These are phyloP conservation scores for Zosterops hypoxanthus DNA, from an alignment of 2,113 vertebrate species.

Conservation along the genomic window DNA sequence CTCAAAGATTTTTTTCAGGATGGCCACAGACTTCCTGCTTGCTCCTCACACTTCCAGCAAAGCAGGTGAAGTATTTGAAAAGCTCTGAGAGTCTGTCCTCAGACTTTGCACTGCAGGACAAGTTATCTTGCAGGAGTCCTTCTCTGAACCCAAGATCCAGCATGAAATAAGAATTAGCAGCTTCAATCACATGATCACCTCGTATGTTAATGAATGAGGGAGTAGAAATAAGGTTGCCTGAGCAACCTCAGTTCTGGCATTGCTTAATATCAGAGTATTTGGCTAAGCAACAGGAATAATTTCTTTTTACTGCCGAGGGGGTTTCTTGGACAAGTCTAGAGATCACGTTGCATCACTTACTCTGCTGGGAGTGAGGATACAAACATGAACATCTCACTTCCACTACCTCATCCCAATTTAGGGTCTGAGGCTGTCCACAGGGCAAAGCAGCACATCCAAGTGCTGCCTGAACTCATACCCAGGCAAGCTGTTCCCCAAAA, in stretches of 20 bases:
- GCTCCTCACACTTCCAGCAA: not conserved
- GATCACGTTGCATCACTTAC: not conserved
- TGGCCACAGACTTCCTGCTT: not conserved
- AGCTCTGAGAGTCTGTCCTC: not conserved
- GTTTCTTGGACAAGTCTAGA: not conserved
- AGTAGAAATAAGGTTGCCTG: conserved; percentile 43
- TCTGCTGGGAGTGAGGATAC: not conserved
- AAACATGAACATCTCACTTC: rapidly evolving
- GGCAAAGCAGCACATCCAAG: not conserved
- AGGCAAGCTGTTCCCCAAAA: not conserved
- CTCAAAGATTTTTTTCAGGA: not conserved
- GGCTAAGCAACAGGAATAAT: not conserved
- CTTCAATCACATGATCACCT: not conserved
- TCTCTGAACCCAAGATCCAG: not conserved
- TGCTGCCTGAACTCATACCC: not conserved
- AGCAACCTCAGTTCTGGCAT: conserved; percentile 38
- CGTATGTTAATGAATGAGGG: not conserved
- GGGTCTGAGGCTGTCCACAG: not conserved
- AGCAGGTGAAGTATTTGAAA: not conserved
- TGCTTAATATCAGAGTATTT: not conserved
- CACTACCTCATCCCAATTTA: not conserved
- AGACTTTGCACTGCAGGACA: not conserved
- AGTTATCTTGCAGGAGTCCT: not conserved
- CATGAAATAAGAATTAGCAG: not conserved
- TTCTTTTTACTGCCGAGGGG: not conserved